phyloP scores from a whole-genome alignment of 2,797 vertebrate species.

The Gallirallus australis region DNA sequence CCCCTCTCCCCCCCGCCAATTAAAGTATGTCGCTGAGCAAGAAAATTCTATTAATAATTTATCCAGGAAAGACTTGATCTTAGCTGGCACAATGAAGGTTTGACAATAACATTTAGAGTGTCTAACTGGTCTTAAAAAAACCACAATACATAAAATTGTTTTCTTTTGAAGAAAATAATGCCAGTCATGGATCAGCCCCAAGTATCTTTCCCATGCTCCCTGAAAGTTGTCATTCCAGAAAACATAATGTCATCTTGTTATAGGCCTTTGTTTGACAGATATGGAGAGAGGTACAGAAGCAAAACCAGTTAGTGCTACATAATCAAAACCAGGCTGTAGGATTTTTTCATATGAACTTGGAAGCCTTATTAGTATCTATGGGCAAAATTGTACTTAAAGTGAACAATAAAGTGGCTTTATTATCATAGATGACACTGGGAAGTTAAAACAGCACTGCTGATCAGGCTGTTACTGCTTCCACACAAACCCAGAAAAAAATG shows the following conservation, averaged over 20 bases:
- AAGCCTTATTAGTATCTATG: not conserved
- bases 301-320: not conserved
- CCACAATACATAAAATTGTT: accelerated
- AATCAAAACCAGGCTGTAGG: not conserved
- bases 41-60: not conserved
- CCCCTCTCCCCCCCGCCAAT: too few species aligned
- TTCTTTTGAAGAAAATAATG: not conserved
- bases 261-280: not conserved
- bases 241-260: not conserved
- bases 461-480: not conserved
- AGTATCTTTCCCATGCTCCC: not conserved
- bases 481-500: not conserved
- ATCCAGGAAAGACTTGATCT: not conserved
- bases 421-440: not conserved
- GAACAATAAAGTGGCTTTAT: not conserved
- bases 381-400: not conserved
- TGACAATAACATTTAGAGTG: not conserved
- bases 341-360: not conserved
- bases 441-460: not conserved
- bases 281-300: not conserved
- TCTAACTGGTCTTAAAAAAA: not conserved
- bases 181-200: not conserved
- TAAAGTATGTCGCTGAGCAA: not conserved
- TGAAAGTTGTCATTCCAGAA: not conserved
- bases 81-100: not conserved